These are phyloP conservation scores for Seira musarum DNA, from an alignment of 2,888 invertebrate genomes.

Conservation along the genomic window DNA sequence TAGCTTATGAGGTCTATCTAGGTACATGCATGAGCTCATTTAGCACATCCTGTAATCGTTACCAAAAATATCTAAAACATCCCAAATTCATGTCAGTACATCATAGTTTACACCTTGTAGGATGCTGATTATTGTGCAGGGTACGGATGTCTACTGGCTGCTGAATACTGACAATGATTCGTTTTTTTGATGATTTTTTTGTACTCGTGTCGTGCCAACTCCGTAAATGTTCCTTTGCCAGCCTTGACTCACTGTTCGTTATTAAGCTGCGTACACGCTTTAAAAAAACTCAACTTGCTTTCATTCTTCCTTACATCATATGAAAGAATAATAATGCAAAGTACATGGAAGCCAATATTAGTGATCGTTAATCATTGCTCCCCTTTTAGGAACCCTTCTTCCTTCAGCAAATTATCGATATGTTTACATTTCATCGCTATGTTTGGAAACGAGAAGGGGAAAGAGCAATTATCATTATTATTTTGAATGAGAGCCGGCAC, in stretches of 20 bases:
- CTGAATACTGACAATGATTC: too few species aligned
- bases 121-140: slow-evolving; percentile 36
- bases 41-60: background rate
- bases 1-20: too few species aligned
- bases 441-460: too few species aligned
- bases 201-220: too few species aligned
- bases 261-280: slow-evolving; percentile 7
- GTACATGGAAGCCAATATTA: too few species aligned
- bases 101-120: slow-evolving; percentile 36
- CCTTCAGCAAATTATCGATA: background rate
- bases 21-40: too few species aligned
- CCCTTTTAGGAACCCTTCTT: slow-evolving; percentile 31
- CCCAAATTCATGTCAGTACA: slow-evolving; percentile 12
- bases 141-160: slow-evolving; percentile 31
- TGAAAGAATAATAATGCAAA: too few species aligned
- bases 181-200: too few species aligned
- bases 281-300: background rate
- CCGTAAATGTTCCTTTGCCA: slow-evolving; percentile 22
- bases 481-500: too few species aligned
- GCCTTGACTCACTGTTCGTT: slow-evolving; percentile 37
- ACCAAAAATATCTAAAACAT: background rate
- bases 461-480: too few species aligned
- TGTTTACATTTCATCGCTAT: background rate
- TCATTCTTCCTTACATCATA: background rate
- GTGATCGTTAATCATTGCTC: slow-evolving; percentile 9